phyloP scores from a whole-genome alignment of 2,888 invertebrate species.

The Noctua fimbriata region DNA sequence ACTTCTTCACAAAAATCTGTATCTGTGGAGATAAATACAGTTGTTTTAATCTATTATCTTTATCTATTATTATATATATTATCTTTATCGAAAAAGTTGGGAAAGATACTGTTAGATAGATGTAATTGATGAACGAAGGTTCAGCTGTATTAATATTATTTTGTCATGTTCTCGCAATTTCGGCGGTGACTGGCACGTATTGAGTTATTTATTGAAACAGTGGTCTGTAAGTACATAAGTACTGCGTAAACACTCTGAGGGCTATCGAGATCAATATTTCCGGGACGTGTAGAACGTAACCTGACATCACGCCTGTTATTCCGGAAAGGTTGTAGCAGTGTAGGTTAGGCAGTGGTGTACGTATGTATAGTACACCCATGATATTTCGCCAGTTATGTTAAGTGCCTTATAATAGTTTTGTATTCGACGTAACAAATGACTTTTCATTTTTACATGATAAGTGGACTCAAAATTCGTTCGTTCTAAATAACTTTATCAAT shows the following conservation, averaged over 20 bases:
- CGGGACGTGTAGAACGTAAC: neutral
- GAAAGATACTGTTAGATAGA: constrained; percentile 14
- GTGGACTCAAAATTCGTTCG: neutral
- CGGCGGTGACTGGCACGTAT: neutral
- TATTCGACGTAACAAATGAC: neutral
- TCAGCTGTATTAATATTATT: neutral
- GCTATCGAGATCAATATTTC: neutral
- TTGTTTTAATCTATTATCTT: constrained; percentile 35
- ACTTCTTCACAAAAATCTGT: constrained; percentile 23
- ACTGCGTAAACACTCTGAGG: neutral
- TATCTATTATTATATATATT: too few relatives aligned
- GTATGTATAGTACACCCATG: neutral
- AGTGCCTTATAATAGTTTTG: neutral
- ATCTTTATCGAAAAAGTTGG: constrained; percentile 11
- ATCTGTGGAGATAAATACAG: constrained; percentile 10
- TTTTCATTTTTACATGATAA: neutral
- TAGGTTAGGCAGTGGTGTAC: neutral
- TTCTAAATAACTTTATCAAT: neutral
- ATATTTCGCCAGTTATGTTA: neutral
- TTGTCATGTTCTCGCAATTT: neutral
- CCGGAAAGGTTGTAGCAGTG: too few relatives aligned
- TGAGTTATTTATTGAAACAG: neutral
- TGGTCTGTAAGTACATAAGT: neutral
- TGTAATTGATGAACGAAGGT: constrained; percentile 27
- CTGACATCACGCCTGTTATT: neutral